Evolutionary conservation across 2,888 invertebrate genomes (phyloP), one percentile per base, ranked within the genome.

Genomic region (Orthosia gracilis): DNA sequence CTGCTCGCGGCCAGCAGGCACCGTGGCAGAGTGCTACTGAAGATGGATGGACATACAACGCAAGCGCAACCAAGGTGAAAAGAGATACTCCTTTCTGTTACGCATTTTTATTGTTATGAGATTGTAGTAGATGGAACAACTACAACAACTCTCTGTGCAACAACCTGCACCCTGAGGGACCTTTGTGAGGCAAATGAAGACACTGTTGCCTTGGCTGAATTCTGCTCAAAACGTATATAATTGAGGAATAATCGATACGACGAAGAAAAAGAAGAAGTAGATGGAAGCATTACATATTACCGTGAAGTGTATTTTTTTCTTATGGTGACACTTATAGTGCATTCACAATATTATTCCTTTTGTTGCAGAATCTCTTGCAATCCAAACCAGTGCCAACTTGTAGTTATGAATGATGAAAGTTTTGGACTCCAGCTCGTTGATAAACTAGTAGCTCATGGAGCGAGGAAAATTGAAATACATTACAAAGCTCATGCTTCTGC

Each of bases 21-120:
- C 74, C 90, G 92, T 23, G 94, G 94, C 4, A 89, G 94, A 7
- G 93, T 93, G 31, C 87, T 95, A 50, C 83, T 95, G 45, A 78
- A 85, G 1, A 69, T 93, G 71, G 69, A 78, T 12, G 80, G 85
- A 9, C 23, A 80, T 7, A 61, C 73, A 0, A 73, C 67, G 0
- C 45, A 62, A 21, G 73, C 71, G 3, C 69, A 84, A 4, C 81
- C 88, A 12, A 90, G 89, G 92, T 91, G 83, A 78, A 40, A 0
- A 54, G 5, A 52, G 0, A 18, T 4, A 0, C 4, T 7, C 9
- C 15, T 55, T 40, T 40, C 11, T 23, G 4, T 58, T 68, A 61
- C 21, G 13, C 1, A 40, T 47, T 71, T 54, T n/a, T 61, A 31
- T 31, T 31, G 31, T 31, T 31, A 26, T 26, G 26, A 26, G 26